A percentile compares a stretch with the other conserved stretches of the same genome.
Evolutionary conservation across 2,113 vertebrate species (phyloP).

Genomic region (Stegostoma tigrinum): DNA sequence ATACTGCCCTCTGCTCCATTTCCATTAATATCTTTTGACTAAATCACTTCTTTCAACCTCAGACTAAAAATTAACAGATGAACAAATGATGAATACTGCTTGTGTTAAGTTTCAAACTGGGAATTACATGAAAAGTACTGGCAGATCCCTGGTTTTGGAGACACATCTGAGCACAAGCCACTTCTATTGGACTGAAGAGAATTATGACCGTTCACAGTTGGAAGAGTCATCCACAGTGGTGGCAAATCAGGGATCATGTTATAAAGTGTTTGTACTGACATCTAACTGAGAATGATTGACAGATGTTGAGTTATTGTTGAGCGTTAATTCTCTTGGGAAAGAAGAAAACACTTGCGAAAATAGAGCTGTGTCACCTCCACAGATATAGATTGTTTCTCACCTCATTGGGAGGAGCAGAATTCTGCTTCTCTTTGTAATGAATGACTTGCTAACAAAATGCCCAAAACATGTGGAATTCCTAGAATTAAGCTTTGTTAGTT

Average conservation of each 20-base stretch:
- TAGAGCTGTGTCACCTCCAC: no score
- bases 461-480: not conserved
- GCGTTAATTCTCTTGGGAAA: not conserved
- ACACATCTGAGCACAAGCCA: not conserved
- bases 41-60: not conserved
- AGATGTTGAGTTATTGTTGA: not conserved
- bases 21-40: not conserved
- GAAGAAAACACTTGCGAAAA: no score
- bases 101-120: no score
- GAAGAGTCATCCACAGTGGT: no score
- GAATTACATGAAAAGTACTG: not conserved
- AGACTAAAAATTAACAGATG: no score
- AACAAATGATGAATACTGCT: not conserved
- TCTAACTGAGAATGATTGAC: no score
- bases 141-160: not conserved
- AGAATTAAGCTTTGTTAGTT: not conserved
- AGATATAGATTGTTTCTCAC: no score
- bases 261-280: no score
- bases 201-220: not conserved
- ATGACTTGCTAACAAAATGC: not conserved
- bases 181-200: not conserved
- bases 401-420: not conserved
- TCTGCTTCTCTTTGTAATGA: not conserved
- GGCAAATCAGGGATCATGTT: not conserved
- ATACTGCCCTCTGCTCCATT: no score